phyloP scores from a whole-genome alignment of 1,140 invertebrate species.

The Meloidogyne hapla region DNA sequence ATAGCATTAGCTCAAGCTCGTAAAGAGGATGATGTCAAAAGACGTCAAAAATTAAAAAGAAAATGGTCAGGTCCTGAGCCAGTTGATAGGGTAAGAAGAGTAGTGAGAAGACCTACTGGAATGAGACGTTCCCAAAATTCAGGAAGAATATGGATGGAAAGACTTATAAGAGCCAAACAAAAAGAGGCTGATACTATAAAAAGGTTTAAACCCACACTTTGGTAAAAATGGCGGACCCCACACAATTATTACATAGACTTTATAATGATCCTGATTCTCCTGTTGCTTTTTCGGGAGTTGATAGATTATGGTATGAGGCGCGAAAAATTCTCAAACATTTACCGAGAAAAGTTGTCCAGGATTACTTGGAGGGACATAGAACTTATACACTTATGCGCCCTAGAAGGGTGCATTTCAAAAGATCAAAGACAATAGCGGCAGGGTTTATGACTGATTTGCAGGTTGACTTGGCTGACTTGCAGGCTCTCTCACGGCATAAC shows the following conservation, averaged over 20 bases:
- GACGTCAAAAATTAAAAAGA: too few relatives aligned
- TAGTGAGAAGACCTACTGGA: too few relatives aligned
- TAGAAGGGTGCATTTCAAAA: background rate
- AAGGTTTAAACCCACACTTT: too few relatives aligned
- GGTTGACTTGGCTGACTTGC: slow-evolving; percentile 22
- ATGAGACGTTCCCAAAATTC: too few relatives aligned
- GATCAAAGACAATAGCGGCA: slow-evolving; percentile 20
- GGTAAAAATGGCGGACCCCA: background rate
- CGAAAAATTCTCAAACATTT: background rate
- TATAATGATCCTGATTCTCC: background rate
- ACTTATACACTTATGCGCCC: slow-evolving; percentile 10
- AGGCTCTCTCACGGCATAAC: slow-evolving; percentile 6
- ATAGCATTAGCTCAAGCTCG: too few relatives aligned
- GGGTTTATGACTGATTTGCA: slow-evolving; percentile 33
- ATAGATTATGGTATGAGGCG: slow-evolving; percentile 14
- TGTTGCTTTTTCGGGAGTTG: background rate
- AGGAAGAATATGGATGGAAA: too few relatives aligned
- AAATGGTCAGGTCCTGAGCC: too few relatives aligned
- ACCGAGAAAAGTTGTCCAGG: background rate
- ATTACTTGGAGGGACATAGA: slow-evolving; percentile 5
- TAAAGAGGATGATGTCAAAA: too few relatives aligned
- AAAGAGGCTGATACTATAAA: too few relatives aligned
- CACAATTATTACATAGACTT: slow-evolving; percentile 8
- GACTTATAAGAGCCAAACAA: too few relatives aligned
- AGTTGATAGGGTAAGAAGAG: too few relatives aligned